Percentiles rank a stretch among this genome's conserved stretches.
Evolutionary conservation across 2,113 vertebrate genomes (phyloP).

Genomic region (Channa maculata): DNA sequence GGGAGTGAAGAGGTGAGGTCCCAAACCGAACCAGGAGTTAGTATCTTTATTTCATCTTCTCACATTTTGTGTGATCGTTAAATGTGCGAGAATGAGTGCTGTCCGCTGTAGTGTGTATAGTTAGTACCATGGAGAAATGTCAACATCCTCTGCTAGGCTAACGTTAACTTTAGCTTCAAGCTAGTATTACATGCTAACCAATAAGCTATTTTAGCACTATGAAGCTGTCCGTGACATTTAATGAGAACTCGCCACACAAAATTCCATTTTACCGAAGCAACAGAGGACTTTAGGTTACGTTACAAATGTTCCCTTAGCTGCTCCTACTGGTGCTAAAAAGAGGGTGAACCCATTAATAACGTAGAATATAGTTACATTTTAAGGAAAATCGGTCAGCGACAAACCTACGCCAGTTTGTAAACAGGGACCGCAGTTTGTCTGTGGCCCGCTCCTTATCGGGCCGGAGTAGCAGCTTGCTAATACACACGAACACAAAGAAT

Average conservation of each 20-base stretch:
- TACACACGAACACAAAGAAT: slow-evolving; percentile 78
- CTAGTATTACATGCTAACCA: slow-evolving; percentile 61
- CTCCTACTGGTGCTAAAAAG: not conserved
- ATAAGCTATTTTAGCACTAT: slow-evolving; percentile 45
- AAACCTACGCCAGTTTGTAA: slow-evolving; percentile 56
- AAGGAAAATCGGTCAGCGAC: slow-evolving; percentile 5
- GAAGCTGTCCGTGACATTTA: slow-evolving; percentile 69
- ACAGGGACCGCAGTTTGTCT: slow-evolving; percentile 52
- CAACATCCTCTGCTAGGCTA: slow-evolving; percentile 76
- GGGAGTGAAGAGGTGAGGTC: slow-evolving; percentile 86
- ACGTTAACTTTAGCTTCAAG: slow-evolving; percentile 48
- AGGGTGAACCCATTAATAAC: not conserved
- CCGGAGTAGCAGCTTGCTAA: slow-evolving; percentile 66
- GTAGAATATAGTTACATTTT: not conserved
- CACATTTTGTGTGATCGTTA: slow-evolving; percentile 60
- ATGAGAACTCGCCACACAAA: slow-evolving; percentile 50
- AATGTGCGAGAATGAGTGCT: slow-evolving; percentile 58
- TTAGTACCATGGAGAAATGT: slow-evolving; percentile 76
- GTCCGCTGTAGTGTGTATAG: slow-evolving; percentile 48
- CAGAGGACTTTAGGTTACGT: not conserved
- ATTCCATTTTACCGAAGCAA: slow-evolving; percentile 19
- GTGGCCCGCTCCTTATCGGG: slow-evolving; percentile 63
- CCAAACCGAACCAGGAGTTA: slow-evolving; percentile 78
- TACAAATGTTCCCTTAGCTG: not conserved
- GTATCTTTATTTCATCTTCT: slow-evolving; percentile 76